Conservation (phyloP, 2,113 vertebrate species). For the human region DNA sequence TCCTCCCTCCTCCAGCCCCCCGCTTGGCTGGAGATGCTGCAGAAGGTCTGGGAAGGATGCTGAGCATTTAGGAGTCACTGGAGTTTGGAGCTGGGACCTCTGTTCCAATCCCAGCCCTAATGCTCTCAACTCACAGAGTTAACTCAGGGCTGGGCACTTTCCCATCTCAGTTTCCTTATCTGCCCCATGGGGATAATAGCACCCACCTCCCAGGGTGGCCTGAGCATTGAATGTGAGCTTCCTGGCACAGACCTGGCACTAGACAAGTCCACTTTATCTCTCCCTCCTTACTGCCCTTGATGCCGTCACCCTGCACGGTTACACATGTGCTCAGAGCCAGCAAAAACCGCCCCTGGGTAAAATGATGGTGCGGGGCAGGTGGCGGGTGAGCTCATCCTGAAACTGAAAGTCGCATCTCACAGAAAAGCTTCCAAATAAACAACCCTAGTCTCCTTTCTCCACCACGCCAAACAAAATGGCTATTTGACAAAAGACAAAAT, state of each 20-base stretch:
- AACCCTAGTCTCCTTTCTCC: no score
- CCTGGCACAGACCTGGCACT: rapidly evolving
- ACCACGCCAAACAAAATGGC: neutral
- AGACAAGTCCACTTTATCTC: rapidly evolving
- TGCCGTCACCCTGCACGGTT: rapidly evolving
- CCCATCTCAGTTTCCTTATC: rapidly evolving
- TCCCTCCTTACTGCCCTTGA: rapidly evolving
- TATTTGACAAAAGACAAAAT: no score
- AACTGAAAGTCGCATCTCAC: neutral
- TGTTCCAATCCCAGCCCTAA: rapidly evolving
- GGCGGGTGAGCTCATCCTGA: rapidly evolving
- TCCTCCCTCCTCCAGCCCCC: rapidly evolving
- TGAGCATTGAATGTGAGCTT: rapidly evolving
- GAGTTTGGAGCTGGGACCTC: no score
- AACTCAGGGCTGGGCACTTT: rapidly evolving
- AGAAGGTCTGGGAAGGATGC: neutral
- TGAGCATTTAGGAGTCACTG: rapidly evolving
- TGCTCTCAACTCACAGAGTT: no score
- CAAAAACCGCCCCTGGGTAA: neutral
- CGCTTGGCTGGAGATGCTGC: rapidly evolving
- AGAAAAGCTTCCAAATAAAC: neutral
- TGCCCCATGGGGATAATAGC: neutral
- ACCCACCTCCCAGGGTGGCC: neutral
- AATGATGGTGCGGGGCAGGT: rapidly evolving
- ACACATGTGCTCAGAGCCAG: rapidly evolving